Evolutionary conservation across 2,113 vertebrate species (phyloP), one percentile per base, ranked within the genome.

Genomic region (Caretta caretta): DNA sequence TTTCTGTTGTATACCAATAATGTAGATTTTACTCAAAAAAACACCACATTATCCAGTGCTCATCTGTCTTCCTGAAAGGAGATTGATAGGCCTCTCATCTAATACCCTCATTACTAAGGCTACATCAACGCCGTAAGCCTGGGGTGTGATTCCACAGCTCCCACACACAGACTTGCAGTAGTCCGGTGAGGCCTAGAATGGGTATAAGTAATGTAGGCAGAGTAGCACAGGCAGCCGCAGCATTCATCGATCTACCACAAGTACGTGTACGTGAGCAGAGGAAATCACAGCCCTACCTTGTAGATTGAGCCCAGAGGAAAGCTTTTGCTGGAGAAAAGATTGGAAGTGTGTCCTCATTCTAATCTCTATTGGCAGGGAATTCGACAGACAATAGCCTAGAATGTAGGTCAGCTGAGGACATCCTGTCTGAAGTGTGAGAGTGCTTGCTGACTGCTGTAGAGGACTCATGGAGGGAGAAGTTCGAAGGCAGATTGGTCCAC

Each of bases 381-480:
- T 38, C 4, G 19, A 62, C 7, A 8, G 7, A 5, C 80, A 24
- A 78, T 42, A 50, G 12, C 46, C 13, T 54, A 38, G 17, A 27
- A 9, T 38, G 17, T 10, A 89, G 24, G 56, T 81, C 49, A 80
- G n/a, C 83, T 53, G 25, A 83, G 57, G 72, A 90, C 84, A 50
- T 1, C 3, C 1, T 85, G 65, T 38, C 8, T 90, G 38, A 65
- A 12, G 20, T 0, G 42, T 3, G 57, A 8, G 1, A 0, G 1
- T 12, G 14, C 1, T 1, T 79, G 8, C 4, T 83, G 14, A 12
- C 1, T 56, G 56, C 22, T 50, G 1, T 3, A 51, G 5, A 84
- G 7, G 1, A 0, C 0, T 82, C 51, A 48, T 3, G 3, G 31
- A 87, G 0, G 25, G 91, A 87, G 79, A 59, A 0, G 8, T 76